Base-by-base conservation (phyloP, 2,113 vertebrate species). In the Nothocercus nigrocapillus region DNA sequence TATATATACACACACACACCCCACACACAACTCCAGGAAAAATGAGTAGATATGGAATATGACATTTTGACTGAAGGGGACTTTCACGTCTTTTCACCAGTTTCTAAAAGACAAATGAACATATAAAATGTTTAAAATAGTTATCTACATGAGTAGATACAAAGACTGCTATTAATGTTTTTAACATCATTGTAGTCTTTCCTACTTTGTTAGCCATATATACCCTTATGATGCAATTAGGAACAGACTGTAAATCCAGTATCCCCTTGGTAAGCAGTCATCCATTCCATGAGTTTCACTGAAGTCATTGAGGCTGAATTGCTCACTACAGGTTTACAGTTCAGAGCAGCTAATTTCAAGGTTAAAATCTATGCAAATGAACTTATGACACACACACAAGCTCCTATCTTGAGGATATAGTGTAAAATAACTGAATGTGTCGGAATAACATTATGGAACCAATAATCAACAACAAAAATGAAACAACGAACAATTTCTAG, bases 1-100 rank as follows among this genome's bases (percentile, higher is more conserved):
- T 49, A 24, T 49, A 49, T 49, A 49, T 49, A 47, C 47, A 47
- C 47, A 47, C 47, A 47, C 9, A 47, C 47, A 47, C 19, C 21
- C 19, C 9, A 47, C 20, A 20, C 19, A 47, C 34, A 68, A 12
- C 24, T 44, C 9, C 1, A 6, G 32, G 3, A 59, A 61, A 69
- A 36, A 11, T 1, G 4, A 1, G 0, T 5, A 63, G 30, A 45
- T 19, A 30, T 66, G 59, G 27, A 63, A 30, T 9, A 4, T 0
- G 1, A 34, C 7, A 24, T 14, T 54, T 68, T 56, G 6, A 13
- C 62, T 74, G 14, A 84, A 56, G 47, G 30, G 5, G 25, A 53
- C 38, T 53, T 81, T 19, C 3, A 4, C 3, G 17, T 16, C 18
- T 14, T 81, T 85, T 77, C 24, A 42, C n/a, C 0, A 1, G 7